Evolutionary conservation across 2,797 vertebrate genomes (phyloP).

Genomic region (Megaceryle alcyon): DNA sequence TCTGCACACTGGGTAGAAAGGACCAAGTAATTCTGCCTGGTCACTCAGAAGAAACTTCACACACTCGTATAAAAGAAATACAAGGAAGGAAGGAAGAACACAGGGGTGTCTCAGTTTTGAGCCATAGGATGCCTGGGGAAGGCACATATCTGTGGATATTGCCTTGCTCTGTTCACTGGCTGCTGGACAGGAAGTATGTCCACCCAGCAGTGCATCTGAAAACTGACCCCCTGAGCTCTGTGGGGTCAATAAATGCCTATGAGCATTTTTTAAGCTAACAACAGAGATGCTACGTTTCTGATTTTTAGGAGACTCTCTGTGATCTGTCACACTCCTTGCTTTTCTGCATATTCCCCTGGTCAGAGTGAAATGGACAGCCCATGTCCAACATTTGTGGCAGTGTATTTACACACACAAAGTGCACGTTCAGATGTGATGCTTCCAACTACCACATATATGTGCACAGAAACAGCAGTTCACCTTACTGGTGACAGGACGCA

Average conservation of each 20-base stretch:
- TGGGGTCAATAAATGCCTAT: not conserved
- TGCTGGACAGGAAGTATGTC: not conserved
- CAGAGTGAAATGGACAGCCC: not conserved
- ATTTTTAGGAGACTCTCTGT: not conserved
- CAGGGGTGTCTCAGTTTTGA: not conserved
- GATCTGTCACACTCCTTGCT: not conserved
- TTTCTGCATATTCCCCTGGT: not conserved
- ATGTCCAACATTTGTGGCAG: not conserved
- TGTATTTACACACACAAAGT: not conserved
- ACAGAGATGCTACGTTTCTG: not conserved
- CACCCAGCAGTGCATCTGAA: not conserved
- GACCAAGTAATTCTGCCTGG: not conserved
- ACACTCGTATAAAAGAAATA: not conserved
- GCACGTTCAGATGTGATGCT: accelerated
- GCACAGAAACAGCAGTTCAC: not conserved
- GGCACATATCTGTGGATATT: not conserved
- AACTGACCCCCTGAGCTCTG: not conserved
- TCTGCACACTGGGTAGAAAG: not conserved
- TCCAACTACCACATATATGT: not conserved
- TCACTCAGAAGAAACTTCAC: not conserved
- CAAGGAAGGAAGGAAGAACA: not conserved
- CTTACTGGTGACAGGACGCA: not conserved
- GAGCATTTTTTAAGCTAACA: not conserved
- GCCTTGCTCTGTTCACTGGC: not conserved
- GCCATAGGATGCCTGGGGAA: not conserved